A percentile compares a stretch with the other conserved stretches of the same genome.
phyloP scores from a whole-genome alignment of 1,140 invertebrate species.

The Mesaphorura yosii region DNA sequence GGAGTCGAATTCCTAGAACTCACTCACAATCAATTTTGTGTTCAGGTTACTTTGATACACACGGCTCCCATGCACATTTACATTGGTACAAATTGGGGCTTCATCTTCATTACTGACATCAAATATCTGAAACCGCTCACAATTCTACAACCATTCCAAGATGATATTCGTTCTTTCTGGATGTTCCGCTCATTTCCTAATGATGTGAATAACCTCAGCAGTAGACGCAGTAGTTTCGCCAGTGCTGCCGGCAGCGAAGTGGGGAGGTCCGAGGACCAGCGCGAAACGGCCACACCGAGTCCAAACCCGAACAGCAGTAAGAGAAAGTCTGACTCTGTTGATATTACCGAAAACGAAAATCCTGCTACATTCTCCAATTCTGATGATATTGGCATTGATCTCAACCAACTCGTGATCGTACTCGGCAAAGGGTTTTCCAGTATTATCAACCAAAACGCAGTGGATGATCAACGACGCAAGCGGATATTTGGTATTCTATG shows the following conservation, averaged over 20 bases:
- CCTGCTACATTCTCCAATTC: too few relatives aligned
- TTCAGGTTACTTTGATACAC: conserved; percentile 61
- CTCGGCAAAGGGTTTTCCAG: conserved; percentile 28
- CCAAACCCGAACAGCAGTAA: conserved; percentile 1
- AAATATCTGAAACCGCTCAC: conserved; percentile 68
- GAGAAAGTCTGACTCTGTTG: too few relatives aligned
- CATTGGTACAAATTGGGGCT: conserved; percentile 84
- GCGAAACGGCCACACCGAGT: background rate
- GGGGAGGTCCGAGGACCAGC: background rate
- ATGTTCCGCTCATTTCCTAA: conserved; percentile 14
- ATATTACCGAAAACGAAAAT: too few relatives aligned
- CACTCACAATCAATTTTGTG: too few relatives aligned
- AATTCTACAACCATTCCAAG: conserved; percentile 78
- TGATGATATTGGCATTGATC: too few relatives aligned
- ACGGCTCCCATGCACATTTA: conserved; percentile 56
- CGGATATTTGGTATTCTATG: too few relatives aligned
- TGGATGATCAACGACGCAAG: too few relatives aligned
- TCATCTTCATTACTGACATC: conserved; percentile 72
- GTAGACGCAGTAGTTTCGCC: conserved; percentile 13
- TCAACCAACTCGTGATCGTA: conserved; percentile 22
- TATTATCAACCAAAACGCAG: too few relatives aligned
- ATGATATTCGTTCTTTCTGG: conserved; percentile 43
- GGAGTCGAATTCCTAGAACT: too few relatives aligned
- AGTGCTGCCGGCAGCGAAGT: conserved; percentile 7
- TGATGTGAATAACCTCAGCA: background rate